Evolutionary conservation across 2,797 vertebrate genomes (phyloP), one percentile per base, ranked within the genome.

Genomic region (Anomalospiza imberbis): DNA sequence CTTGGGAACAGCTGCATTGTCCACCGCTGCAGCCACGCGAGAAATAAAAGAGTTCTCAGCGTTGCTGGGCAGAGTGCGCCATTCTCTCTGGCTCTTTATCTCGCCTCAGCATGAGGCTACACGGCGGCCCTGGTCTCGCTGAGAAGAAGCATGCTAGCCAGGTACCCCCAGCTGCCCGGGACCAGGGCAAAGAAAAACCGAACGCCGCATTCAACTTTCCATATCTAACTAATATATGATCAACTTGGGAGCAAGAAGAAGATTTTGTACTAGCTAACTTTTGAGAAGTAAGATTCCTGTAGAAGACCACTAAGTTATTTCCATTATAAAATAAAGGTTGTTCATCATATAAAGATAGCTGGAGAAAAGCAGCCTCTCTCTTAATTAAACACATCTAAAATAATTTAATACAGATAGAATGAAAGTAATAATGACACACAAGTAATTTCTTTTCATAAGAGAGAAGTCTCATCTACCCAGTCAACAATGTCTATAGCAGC

Each of bases 321-420:
- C 28, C 29, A 61, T 29, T 50, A n/a, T 24, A 71, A 76, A 89
- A 79, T 17, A 70, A 75, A 76, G 10, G 8, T 19, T 0, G 5
- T 54, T 25, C 6, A 61, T 85, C 25, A 32, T 32, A 44, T 8
- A 71, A 78, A 91, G 88, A 44, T 22, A 22, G 7, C 36, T 73
- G 45, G 3, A 76, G 22, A 61, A 81, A 77, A 84, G 7, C 18
- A 94, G 21, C 25, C 8, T 88, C 5, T 76, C 6, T 84, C 47
- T 61, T 87, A 89, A 93, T 91, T 93, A 92, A 94, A 45, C 10
- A 63, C 14, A 92, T 89, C 20, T 51, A 71, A 87, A 93, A 71
- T 58, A 47, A 74, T 89, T 82, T 85, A 51, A 77, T 54, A 54
- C 12, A 74, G 21, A 36, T 18, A 53, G 34, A 77, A 74, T 45